Evolutionary conservation across 2,797 vertebrate species (phyloP).

Genomic region (Scarus forsteni): DNA sequence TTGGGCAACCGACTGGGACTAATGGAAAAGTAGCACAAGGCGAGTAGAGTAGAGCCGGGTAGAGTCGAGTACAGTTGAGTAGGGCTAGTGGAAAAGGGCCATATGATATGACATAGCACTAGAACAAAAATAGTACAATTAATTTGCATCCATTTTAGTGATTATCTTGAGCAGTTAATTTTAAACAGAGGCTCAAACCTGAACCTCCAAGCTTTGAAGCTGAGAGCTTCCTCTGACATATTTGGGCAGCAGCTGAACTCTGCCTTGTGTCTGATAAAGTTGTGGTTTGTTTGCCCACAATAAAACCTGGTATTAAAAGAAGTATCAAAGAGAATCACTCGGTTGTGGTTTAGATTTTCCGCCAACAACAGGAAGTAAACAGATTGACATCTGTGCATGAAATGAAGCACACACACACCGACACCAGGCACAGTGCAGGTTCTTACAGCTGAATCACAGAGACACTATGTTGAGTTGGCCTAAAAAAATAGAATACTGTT

Average conservation of each 20-base stretch:
- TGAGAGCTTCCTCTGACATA: neutral
- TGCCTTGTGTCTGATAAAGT: conserved; percentile 13
- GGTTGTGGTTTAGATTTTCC: conserved; percentile 24
- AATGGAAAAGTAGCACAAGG: no score
- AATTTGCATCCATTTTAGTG: neutral
- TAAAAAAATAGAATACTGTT: no score
- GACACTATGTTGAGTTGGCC: neutral
- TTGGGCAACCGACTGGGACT: no score
- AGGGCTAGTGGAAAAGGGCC: no score
- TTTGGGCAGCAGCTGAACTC: conserved; percentile 31
- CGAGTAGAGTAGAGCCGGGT: no score
- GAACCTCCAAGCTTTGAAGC: neutral
- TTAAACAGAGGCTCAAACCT: neutral
- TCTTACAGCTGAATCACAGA: neutral
- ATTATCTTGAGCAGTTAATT: neutral
- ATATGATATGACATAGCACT: no score
- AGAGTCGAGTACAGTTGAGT: no score
- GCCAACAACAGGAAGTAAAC: conserved; percentile 2
- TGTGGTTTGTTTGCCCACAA: conserved; percentile 6
- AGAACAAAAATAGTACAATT: no score
- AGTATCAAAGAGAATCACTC: conserved; percentile 1
- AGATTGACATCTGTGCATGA: conserved; percentile 17
- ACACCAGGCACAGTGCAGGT: neutral
- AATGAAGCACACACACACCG: conserved; percentile 8
- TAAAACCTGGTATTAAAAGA: conserved; percentile 15